Evolutionary conservation across 2,797 vertebrate species (phyloP).

Genomic region (Ceryle rudis): DNA sequence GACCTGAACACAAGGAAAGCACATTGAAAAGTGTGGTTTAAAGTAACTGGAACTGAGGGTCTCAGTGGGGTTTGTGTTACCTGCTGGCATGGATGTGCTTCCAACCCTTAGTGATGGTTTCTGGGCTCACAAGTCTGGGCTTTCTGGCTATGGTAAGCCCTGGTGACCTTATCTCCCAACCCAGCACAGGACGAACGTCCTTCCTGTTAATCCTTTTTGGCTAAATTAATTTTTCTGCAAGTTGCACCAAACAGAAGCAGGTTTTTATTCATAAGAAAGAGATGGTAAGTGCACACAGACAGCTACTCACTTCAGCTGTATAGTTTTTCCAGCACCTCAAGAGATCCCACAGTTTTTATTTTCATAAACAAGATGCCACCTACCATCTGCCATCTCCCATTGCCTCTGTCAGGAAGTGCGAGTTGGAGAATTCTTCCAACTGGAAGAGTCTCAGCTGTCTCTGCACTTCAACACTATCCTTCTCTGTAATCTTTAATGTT

Average conservation of each 20-base stretch:
- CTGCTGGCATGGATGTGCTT: rapidly evolving
- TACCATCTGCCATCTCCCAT: conserved; percentile 51
- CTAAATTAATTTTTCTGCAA: neutral
- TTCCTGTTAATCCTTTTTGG: neutral
- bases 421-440: conserved; percentile 26
- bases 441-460: conserved; percentile 42
- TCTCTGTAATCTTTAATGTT: neutral
- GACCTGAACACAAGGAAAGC: neutral
- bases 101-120: neutral
- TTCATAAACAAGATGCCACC: conserved; percentile 60
- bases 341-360: conserved; percentile 32
- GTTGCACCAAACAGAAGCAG: neutral
- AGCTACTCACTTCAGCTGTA: conserved; percentile 16
- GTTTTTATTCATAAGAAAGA: neutral
- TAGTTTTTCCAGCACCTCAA: neutral
- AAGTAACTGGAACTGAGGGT: neutral
- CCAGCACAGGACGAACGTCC: neutral
- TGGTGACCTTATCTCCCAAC: neutral
- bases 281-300: neutral
- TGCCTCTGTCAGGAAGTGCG: conserved; percentile 19
- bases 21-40: rapidly evolving
- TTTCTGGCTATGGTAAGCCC: neutral
- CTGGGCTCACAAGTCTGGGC: neutral
- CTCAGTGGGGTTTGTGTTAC: rapidly evolving
- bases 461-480: neutral